Percentiles rank a stretch among this genome's conserved stretches.
Conservation (phyloP, 2,888 invertebrate genomes). For the Mythimna ferrago region DNA sequence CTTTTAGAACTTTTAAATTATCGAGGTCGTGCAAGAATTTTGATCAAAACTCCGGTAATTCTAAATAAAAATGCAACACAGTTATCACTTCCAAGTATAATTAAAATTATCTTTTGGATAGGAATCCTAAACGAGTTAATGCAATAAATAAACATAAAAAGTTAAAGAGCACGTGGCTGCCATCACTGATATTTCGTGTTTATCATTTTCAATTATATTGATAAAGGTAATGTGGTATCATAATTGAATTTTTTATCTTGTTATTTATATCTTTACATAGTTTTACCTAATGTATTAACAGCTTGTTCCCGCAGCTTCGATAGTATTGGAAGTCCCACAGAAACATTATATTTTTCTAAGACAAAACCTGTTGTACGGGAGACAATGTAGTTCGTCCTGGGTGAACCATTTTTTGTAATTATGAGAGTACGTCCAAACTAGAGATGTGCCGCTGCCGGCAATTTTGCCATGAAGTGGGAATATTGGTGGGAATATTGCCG, state of each 20-base stretch:
- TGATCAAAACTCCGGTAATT: neutral
- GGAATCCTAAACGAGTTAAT: conserved; percentile 1
- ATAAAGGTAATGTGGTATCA: conserved; percentile 40
- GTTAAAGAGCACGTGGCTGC: conserved; percentile 10
- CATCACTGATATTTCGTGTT: conserved; percentile 10
- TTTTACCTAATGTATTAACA: neutral
- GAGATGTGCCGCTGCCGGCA: too few relatives aligned
- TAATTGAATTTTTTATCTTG: conserved; percentile 29
- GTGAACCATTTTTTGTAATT: too few relatives aligned
- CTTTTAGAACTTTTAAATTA: neutral
- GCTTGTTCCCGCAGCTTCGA: neutral
- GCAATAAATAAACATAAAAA: conserved; percentile 1
- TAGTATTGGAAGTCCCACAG: neutral
- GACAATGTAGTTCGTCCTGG: too few relatives aligned
- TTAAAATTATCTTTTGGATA: neutral
- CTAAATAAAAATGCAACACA: neutral
- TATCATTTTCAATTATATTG: conserved; percentile 24
- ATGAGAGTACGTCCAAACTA: too few relatives aligned
- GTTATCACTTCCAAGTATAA: neutral
- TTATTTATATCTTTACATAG: conserved; percentile 2
- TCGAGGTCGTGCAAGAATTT: neutral
- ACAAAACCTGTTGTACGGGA: too few relatives aligned
- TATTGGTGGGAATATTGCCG: too few relatives aligned
- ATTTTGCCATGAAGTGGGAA: too few relatives aligned
- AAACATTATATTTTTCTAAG: too few relatives aligned